Base-by-base conservation (phyloP, 2,888 invertebrate genomes). In the Drosophila rubida region DNA sequence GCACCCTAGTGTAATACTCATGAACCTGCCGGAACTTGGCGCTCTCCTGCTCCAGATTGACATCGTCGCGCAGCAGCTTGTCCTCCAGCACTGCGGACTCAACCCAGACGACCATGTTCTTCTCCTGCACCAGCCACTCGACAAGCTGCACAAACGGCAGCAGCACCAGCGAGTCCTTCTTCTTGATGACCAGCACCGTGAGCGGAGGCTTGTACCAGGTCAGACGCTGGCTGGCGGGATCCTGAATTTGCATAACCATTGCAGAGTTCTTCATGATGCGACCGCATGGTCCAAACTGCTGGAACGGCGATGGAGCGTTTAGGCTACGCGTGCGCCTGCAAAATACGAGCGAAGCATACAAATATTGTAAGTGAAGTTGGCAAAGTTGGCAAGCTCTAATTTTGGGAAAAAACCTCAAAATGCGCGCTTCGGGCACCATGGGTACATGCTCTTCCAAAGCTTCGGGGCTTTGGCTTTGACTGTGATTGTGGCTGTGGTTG, bases 211-310 rank as follows among this genome's bases (percentile, higher is more conserved):
- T 98, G 94, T 97, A 97, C 99, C 99, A 99, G 48, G 97, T 98
- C 90, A 99, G 93, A 90, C 98, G 94, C 93, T 98, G 98, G 90
- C 97, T 97, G 90, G 98, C 98, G 45, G 98, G 99, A 93, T 99
- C 98, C 92, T 98, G 98, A 90, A 98, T 98, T 92, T 98, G 97
- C 98, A 98, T 97, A 91, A 98, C 96, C 96, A 97, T 97, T 32
- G 97, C 97, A 13, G 98, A 97, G 93, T 97, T 98, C 93, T 98
- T 98, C 97, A 98, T 96, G 91, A 98, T 97, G 86, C 98, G 96
- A 89, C 98, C 98, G 93, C 98, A 98, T 94, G 98, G 98, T 94
- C 98, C 98, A 93, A 99, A 98, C 91, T 98, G 97, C 92, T 98
- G 98, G 86, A 98, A 96, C 1, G 98, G 98, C 75, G 97, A 98